Evolutionary conservation across 2,797 vertebrate species (phyloP).

Genomic region (Brotogeris chrysoptera): DNA sequence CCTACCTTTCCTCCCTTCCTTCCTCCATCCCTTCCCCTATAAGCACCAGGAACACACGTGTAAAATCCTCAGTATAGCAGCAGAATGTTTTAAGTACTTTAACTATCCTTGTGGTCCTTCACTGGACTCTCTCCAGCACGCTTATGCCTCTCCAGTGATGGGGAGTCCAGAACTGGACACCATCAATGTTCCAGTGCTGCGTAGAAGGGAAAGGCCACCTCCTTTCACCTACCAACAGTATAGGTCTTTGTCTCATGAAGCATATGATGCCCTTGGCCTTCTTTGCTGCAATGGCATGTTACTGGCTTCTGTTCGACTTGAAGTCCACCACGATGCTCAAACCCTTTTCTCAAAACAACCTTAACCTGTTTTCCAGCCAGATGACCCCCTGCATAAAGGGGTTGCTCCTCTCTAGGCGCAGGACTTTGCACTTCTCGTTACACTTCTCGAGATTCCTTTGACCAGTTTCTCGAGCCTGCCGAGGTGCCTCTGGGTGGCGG

Average conservation of each 20-base stretch:
- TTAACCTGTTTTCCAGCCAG: rapidly evolving
- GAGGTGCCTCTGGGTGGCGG: not conserved
- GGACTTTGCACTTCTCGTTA: rapidly evolving
- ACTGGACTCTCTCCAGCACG: rapidly evolving
- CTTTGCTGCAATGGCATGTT: rapidly evolving
- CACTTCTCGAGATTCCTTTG: rapidly evolving
- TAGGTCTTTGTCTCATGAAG: rapidly evolving
- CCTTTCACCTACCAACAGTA: rapidly evolving
- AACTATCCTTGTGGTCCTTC: rapidly evolving
- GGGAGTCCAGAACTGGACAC: rapidly evolving
- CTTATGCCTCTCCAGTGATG: rapidly evolving
- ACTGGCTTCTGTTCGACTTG: rapidly evolving
- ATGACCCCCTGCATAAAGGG: rapidly evolving
- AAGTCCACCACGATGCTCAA: rapidly evolving
- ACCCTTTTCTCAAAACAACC: rapidly evolving
- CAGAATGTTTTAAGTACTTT: not conserved
- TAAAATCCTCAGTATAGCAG: not conserved
- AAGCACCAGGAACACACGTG: not conserved
- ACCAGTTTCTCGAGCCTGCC: not conserved
- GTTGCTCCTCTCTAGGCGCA: rapidly evolving
- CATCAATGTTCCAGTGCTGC: rapidly evolving
- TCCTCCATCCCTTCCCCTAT: not conserved
- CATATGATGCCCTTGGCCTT: rapidly evolving
- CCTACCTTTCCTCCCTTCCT: too few relatives aligned
- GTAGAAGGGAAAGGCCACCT: rapidly evolving